phyloP scores from a whole-genome alignment of 2,113 vertebrate species.

The Cranoglanis bouderius region DNA sequence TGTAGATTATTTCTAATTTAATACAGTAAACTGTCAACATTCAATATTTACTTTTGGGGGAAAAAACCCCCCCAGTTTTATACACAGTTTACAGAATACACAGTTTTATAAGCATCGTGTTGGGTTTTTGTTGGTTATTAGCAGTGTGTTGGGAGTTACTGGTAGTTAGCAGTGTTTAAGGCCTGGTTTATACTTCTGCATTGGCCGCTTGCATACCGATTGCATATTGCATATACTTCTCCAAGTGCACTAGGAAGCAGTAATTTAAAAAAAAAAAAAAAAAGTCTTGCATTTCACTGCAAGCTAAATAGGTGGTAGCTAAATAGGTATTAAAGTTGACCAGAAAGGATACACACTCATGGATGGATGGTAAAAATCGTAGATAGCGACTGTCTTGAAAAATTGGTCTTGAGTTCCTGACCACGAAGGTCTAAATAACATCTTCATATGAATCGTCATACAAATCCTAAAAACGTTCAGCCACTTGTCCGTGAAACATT shows the following conservation, averaged over 20 bases:
- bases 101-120: background rate
- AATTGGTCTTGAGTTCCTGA: too few species aligned
- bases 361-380: background rate
- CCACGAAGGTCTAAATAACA: too few species aligned
- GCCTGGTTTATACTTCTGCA: background rate
- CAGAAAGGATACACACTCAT: too few species aligned
- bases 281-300: too few species aligned
- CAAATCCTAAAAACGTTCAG: background rate
- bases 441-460: background rate
- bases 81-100: background rate
- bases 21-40: constrained; percentile 6
- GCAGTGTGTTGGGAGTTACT: background rate
- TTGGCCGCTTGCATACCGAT: too few species aligned
- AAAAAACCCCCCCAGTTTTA: background rate
- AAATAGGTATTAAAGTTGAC: background rate
- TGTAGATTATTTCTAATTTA: background rate
- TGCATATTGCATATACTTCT: too few species aligned
- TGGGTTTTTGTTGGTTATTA: background rate
- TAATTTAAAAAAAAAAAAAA: too few species aligned
- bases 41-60: background rate
- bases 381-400: too few species aligned
- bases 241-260: too few species aligned
- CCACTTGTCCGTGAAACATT: background rate
- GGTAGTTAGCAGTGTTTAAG: background rate
- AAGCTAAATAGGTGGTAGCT: too few species aligned